A percentile compares a stretch with the other conserved stretches of the same genome.
These are phyloP conservation scores for Hiodon tergisus DNA, from an alignment of 2,113 vertebrate species.

Conservation along the genomic window DNA sequence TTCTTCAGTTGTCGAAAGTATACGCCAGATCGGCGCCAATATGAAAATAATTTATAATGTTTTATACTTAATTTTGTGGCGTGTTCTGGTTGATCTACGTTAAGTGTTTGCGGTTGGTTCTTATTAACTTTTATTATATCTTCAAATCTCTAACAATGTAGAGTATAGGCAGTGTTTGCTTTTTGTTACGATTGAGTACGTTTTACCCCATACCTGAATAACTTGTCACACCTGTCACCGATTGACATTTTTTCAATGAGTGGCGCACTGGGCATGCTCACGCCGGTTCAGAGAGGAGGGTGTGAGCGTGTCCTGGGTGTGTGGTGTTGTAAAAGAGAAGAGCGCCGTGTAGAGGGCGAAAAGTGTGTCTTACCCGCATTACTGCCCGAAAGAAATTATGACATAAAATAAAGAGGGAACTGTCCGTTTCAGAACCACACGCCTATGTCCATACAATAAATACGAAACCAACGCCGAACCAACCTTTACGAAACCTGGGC, in stretches of 20 bases:
- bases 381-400: not conserved
- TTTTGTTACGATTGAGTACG: no score
- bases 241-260: slow-evolving; percentile 21
- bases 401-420: slow-evolving; percentile 15
- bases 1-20: no score
- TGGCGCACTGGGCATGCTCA: slow-evolving; percentile 49
- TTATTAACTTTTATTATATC: no score
- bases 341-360: slow-evolving; percentile 35
- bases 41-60: no score
- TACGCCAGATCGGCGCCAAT: no score
- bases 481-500: not conserved
- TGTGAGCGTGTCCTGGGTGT: slow-evolving; percentile 11
- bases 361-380: not conserved
- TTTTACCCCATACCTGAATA: not conserved
- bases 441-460: not conserved
- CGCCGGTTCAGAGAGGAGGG: slow-evolving; percentile 19
- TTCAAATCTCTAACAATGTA: no score
- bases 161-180: no score
- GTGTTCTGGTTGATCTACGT: no score
- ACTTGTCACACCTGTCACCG: slow-evolving; percentile 10
- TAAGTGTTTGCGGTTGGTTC: no score
- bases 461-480: slow-evolving; percentile 24
- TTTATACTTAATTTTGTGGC: no score
- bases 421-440: slow-evolving; percentile 33
- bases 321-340: slow-evolving; percentile 26